Evolutionary conservation across 1,140 invertebrate genomes (phyloP), one percentile per base, ranked within the genome.

Genomic region (Drosophila busckii): DNA sequence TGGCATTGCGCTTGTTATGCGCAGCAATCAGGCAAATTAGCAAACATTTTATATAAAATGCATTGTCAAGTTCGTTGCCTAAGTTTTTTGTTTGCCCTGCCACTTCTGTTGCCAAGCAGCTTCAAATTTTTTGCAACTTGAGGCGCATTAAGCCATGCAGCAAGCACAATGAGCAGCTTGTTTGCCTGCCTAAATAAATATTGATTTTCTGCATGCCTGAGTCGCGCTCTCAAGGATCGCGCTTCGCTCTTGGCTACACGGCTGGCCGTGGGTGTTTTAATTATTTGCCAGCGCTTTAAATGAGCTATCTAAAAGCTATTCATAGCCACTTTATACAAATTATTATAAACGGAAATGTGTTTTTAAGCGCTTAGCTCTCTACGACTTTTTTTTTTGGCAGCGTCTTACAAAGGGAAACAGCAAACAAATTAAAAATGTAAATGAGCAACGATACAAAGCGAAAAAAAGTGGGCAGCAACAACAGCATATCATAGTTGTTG

Each of bases 21-120:
- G n/a, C 31, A 58, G 48, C 69, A 78, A 71, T 78, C 71, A 62
- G 53, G 71, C 71, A 54, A 71, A 78, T 76, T 78, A 78, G 71
- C 73, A 78, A 76, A 78, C 73, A 73, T 68, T 82, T 65, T 56
- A 65, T 75, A 50, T 71, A 41, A 71, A 71, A 71, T 58, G 68
- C 68, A 53, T 31, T 68, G 16, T 38, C 50, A 56, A 80, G 75
- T 80, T 82, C 75, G 69, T 82, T 75, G 70, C 45, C 61, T 63
- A 66, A 75, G 75, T 82, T 73, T 45, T 78, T 78, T 75, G 62
- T 78, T 58, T 50, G 34, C 25, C 62, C 54, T 48, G 44, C 54
- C 58, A 66, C 63, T 68, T 44, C 32, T 64, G 49, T 65, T 55
- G 48, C 48, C 61, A 82, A 67, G 70, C 76, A 70, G 75, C 75